These are phyloP conservation scores for Xenops minutus DNA, from an alignment of 2,797 vertebrate species.

Conservation along the genomic window DNA sequence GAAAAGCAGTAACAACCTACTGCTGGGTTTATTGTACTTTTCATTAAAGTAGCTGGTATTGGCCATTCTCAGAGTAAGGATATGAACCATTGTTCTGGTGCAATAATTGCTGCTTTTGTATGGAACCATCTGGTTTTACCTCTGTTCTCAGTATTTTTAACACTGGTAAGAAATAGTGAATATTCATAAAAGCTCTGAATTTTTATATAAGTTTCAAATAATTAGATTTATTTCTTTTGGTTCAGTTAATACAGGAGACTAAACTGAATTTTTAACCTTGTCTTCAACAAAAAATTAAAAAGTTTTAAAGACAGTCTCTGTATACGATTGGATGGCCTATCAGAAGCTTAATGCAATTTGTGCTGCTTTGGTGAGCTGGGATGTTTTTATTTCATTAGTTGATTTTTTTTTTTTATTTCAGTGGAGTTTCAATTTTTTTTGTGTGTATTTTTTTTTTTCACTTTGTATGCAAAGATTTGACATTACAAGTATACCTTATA, in stretches of 20 bases:
- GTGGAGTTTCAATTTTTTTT: not conserved
- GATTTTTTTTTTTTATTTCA: not conserved
- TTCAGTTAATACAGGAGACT: not conserved
- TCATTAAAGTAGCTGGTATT: slow-evolving; percentile 22
- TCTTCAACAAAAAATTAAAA: not conserved
- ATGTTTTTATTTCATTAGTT: not conserved
- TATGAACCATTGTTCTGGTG: slow-evolving; percentile 9
- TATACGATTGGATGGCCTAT: not conserved
- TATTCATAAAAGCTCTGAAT: not conserved
- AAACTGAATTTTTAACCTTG: not conserved
- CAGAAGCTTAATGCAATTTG: not conserved
- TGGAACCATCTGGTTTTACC: slow-evolving; percentile 6
- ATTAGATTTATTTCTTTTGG: not conserved
- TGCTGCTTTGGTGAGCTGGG: not conserved
- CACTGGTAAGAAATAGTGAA: not conserved
- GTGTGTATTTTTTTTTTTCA: not conserved
- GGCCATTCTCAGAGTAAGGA: not conserved
- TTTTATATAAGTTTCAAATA: not conserved
- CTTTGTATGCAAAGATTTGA: not conserved
- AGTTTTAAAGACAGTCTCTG: not conserved
- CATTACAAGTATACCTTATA: not conserved
- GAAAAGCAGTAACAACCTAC: not conserved
- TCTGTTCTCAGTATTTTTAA: slow-evolving; percentile 2
- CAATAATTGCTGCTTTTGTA: slow-evolving; percentile 4
- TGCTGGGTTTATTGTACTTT: slow-evolving; percentile 17